Conservation (phyloP, 2,113 vertebrate genomes). For the Deroptyus accipitrinus region DNA sequence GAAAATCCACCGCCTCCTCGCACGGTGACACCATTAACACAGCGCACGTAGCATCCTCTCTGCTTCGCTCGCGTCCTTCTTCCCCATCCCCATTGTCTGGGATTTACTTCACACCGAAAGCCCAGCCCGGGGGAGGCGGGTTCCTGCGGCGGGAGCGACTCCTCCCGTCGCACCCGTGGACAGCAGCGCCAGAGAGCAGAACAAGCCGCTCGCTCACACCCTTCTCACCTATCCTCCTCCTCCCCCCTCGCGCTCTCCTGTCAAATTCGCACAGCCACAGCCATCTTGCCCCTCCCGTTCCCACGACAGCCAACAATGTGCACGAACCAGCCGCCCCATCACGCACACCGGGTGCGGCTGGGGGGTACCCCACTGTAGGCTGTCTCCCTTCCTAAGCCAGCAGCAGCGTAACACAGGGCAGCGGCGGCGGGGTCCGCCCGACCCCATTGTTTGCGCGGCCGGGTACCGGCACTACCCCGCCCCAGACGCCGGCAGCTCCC, state of each 20-base stretch:
- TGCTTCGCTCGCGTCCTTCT: background rate
- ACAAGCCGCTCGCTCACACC: constrained; percentile 29
- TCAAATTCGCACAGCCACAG: background rate
- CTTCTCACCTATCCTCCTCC: background rate
- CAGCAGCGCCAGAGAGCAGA: background rate
- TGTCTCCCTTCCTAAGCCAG: background rate
- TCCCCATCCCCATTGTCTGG: constrained; percentile 64
- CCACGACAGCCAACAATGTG: background rate
- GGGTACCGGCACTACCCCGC: background rate
- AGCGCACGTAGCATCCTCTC: constrained; percentile 2
- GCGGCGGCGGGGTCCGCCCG: background rate
- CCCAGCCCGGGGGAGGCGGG: background rate
- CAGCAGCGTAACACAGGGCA: background rate
- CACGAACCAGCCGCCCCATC: background rate
- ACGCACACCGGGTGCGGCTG: background rate
- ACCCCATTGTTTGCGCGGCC: background rate
- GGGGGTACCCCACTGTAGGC: background rate
- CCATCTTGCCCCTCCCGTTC: background rate
- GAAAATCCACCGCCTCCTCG: background rate
- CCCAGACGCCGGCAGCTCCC: background rate
- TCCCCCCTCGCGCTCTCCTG: background rate
- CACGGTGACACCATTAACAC: constrained; percentile 13
- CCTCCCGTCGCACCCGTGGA: background rate
- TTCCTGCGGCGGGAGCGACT: background rate
- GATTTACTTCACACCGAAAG: background rate